Evolutionary conservation across 2,113 vertebrate genomes (phyloP).

Genomic region (Emydura subglobosa): DNA sequence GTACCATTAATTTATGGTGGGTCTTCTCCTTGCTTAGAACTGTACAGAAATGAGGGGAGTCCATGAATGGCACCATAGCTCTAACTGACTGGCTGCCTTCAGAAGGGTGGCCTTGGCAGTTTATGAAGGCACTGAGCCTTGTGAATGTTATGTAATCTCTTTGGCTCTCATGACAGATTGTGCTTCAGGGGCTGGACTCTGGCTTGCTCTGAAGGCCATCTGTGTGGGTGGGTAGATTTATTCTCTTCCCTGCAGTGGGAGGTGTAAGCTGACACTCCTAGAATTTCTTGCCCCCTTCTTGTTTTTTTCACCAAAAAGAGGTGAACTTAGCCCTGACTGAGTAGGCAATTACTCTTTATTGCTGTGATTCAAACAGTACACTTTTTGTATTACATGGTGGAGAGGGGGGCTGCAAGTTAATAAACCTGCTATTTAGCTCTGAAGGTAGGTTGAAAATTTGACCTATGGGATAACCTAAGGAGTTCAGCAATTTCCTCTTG

Average conservation of each 20-base stretch:
- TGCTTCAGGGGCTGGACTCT: not conserved
- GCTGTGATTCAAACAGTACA: fast-evolving
- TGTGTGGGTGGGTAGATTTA: not conserved
- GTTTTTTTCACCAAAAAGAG: not conserved
- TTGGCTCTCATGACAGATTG: not conserved
- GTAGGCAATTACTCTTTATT: not conserved
- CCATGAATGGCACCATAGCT: too few species aligned
- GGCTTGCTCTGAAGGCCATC: not conserved
- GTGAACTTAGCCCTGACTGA: not conserved
- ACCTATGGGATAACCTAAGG: not conserved
- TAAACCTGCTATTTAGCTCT: not conserved
- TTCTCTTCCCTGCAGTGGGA: not conserved
- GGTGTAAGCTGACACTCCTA: not conserved
- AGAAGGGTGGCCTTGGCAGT: not conserved
- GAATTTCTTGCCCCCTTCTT: not conserved
- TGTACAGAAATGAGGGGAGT: not conserved
- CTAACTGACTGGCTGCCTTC: not conserved
- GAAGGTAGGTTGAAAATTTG: not conserved
- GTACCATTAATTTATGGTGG: not conserved
- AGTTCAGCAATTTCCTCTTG: not conserved
- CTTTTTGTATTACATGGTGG: not conserved
- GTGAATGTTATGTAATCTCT: not conserved
- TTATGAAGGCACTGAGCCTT: not conserved
- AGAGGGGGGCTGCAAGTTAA: not conserved
- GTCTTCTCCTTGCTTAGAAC: not conserved